These are phyloP conservation scores for Bombycilla garrulus DNA, from an alignment of 2,113 vertebrate species.

Conservation along the genomic window DNA sequence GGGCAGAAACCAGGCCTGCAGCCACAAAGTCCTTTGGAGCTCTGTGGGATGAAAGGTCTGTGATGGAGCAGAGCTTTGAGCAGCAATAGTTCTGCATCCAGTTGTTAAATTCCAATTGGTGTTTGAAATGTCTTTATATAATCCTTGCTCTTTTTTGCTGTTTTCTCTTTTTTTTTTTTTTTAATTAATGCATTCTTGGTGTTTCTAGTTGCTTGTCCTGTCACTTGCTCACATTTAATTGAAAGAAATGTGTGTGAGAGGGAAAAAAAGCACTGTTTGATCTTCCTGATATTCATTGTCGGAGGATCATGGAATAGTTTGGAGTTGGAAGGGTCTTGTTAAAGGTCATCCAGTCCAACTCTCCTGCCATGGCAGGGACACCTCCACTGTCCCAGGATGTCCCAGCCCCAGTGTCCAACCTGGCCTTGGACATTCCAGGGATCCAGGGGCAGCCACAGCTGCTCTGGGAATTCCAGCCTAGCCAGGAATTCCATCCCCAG, in stretches of 20 bases:
- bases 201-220: neutral
- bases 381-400: rapidly evolving
- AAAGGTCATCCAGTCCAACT: neutral
- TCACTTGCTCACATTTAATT: neutral
- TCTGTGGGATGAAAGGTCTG: neutral
- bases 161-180: neutral
- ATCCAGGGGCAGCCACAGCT: neutral
- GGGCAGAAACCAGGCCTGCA: neutral
- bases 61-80: neutral
- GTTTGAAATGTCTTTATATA: neutral
- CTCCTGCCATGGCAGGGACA: neutral
- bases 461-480: neutral
- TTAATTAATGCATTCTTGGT: neutral
- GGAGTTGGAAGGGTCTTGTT: neutral
- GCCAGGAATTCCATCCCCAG: neutral
- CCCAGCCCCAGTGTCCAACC: rapidly evolving
- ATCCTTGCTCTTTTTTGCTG: neutral
- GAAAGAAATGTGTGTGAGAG: neutral
- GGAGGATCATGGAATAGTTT: neutral
- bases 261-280: neutral
- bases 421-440: neutral
- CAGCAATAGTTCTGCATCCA: neutral
- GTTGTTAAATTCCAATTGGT: neutral
- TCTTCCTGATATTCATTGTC: neutral
- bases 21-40: neutral